These are phyloP conservation scores for Halocaridina rubra DNA, from an alignment of 2,888 invertebrate genomes.

Conservation along the genomic window DNA sequence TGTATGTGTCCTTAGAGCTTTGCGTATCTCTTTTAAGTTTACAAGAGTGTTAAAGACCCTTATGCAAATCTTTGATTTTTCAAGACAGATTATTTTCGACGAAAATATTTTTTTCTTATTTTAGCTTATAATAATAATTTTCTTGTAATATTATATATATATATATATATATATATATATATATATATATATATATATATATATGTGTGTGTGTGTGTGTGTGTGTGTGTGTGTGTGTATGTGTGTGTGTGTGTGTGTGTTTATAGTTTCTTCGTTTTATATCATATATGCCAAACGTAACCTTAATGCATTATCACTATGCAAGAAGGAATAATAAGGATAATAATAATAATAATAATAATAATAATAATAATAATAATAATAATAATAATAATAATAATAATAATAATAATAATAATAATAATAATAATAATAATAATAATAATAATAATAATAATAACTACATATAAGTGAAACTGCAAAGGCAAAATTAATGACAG, in stretches of 20 bases:
- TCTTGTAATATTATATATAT: not conserved
- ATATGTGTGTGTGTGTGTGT: not conserved
- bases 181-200: not conserved
- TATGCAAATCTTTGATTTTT: not conserved
- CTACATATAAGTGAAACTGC: no score
- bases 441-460: not conserved
- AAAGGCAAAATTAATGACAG: no score
- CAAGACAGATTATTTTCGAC: not conserved
- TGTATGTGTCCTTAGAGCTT: not conserved
- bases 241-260: not conserved
- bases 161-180: not conserved
- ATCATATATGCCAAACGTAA: no score
- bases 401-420: constrained; percentile 3
- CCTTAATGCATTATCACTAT: not conserved
- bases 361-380: not conserved
- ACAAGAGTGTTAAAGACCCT: no score
- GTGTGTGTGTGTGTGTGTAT: not conserved
- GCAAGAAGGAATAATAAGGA: not conserved
- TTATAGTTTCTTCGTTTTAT: no score
- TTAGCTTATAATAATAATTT: not conserved
- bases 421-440: not conserved
- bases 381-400: not conserved
- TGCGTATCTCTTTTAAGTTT: no score
- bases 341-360: not conserved
- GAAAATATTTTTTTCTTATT: not conserved